Conservation (phyloP, 2,113 vertebrate genomes). For the Apeltes quadracus region DNA sequence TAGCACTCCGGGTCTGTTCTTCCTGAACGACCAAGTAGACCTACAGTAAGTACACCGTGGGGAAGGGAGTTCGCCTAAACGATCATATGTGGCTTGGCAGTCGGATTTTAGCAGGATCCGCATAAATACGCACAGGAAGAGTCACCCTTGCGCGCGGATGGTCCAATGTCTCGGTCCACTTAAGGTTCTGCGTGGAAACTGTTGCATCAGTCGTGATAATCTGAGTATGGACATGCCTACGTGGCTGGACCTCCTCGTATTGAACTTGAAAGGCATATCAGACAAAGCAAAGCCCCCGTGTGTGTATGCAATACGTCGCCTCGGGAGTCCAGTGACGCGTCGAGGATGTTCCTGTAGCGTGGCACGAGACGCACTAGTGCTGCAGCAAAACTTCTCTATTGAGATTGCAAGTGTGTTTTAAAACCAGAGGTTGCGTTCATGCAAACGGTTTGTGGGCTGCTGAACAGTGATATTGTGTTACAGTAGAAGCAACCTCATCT, state of each 20-base stretch:
- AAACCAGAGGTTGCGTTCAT: conserved; percentile 3
- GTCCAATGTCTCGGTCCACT: neutral
- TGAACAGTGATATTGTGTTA: neutral
- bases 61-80: neutral
- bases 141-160: conserved; percentile 36
- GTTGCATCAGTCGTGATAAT: conserved; percentile 64
- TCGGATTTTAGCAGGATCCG: neutral
- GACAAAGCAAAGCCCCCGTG: conserved; percentile 14
- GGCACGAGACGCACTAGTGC: neutral
- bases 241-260: conserved; percentile 57
- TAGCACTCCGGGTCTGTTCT: neutral
- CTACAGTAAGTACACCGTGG: neutral
- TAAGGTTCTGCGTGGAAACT: conserved; percentile 48
- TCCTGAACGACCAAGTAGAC: neutral
- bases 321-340: neutral
- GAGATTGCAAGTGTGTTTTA: neutral
- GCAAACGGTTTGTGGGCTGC: neutral
- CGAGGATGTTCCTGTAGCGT: neutral
- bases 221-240: conserved; percentile 61
- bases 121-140: conserved; percentile 3
- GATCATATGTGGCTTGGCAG: neutral
- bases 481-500: neutral
- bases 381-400: neutral
- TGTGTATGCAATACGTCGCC: neutral
- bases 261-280: conserved; percentile 31